These are phyloP conservation scores for Catonia carolina DNA, from an alignment of 2,888 invertebrate species.

Conservation along the genomic window DNA sequence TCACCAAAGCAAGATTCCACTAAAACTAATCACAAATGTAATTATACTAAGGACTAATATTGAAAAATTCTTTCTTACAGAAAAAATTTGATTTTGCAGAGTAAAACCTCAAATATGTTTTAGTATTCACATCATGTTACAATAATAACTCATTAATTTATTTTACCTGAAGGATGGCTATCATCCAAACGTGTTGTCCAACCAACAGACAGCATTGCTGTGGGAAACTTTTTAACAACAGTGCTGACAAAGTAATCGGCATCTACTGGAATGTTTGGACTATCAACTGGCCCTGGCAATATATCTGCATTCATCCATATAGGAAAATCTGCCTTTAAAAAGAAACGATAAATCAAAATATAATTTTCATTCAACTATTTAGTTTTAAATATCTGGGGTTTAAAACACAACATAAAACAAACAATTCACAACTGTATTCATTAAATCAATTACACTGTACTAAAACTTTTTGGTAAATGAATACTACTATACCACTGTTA, in stretches of 20 bases:
- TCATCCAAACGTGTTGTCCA: conserved; percentile 67
- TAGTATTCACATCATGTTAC: too few relatives aligned
- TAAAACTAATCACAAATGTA: too few relatives aligned
- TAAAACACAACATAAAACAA: too few relatives aligned
- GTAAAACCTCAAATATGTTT: too few relatives aligned
- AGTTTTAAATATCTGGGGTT: neutral
- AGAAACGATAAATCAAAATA: too few relatives aligned
- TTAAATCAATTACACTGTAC: too few relatives aligned
- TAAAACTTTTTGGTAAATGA: too few relatives aligned
- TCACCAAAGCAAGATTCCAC: too few relatives aligned
- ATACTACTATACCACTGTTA: too few relatives aligned
- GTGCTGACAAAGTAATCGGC: conserved; percentile 55
- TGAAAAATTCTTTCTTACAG: too few relatives aligned
- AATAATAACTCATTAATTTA: neutral
- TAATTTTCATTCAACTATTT: neutral
- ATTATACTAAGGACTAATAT: too few relatives aligned
- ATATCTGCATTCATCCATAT: conserved; percentile 88
- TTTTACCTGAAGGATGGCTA: conserved; percentile 17
- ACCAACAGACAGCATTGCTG: conserved; percentile 68
- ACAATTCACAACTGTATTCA: conserved; percentile 7
- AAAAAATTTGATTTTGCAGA: too few relatives aligned
- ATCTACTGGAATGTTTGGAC: conserved; percentile 53
- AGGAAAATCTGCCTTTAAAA: conserved; percentile 57
- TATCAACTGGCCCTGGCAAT: conserved; percentile 62
- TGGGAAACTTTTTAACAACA: conserved; percentile 50